Evolutionary conservation across 2,113 vertebrate genomes (phyloP), one percentile per base, ranked within the genome.

Genomic region (Psilopogon haemacephalus): DNA sequence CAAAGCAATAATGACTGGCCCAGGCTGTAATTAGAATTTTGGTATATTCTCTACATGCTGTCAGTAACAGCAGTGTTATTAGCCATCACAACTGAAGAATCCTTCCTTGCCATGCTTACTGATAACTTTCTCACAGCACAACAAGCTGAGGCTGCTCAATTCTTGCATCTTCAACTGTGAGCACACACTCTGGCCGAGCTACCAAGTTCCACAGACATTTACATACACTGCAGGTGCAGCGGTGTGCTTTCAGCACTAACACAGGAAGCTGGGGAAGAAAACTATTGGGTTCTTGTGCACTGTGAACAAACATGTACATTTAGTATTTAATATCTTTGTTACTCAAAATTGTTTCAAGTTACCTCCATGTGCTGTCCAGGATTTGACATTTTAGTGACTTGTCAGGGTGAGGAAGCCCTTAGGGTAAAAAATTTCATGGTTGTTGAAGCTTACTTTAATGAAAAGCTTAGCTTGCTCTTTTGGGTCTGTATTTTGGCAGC

Each of bases 361-460:
- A 46, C n/a, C n/a, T n/a, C n/a, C n/a, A n/a, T n/a, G n/a, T n/a
- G n/a, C n/a, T n/a, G n/a, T n/a, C n/a, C n/a, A n/a, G n/a, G n/a
- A n/a, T 42, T 56, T 46, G n/a, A 37, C 64, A 59, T 26, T 67
- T 91, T 48, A 89, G 83, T 71, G 63, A 75, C 63, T 71, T 85
- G 86, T 82, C 79, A 79, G n/a, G 71, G 33, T 9, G 20, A 95
- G 26, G 75, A 93, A 90, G 80, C 80, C 83, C 72, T 86, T 6
- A 17, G 42, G 83, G 80, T 90, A 69, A 93, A 67, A 55, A 55
- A 50, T 87, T 76, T 73, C 64, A 93, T 35, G 50, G 63, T 30
- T 54, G 48, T 46, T 79, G 59, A 86, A 91, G 68, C 75, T 79
- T 65, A 52, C 72, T 91, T 90, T 89, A 83, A 91, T 76, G 76